Evolutionary conservation across 2,888 invertebrate genomes (phyloP).

Genomic region (Callosobruchus maculatus): DNA sequence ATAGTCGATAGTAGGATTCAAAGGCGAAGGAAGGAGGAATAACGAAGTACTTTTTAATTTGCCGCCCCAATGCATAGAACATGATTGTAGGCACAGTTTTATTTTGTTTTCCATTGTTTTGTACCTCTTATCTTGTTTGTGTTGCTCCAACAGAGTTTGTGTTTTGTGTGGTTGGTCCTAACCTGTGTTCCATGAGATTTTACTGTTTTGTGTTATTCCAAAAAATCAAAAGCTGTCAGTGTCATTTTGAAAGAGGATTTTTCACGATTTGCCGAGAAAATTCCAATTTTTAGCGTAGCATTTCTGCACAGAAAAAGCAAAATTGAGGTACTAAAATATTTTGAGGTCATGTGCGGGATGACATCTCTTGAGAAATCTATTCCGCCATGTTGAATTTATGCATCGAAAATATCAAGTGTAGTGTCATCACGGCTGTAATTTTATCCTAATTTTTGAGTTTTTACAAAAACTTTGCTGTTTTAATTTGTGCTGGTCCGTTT

Average conservation of each 20-base stretch:
- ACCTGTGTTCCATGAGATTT: too few species aligned
- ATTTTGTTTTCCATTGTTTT: too few species aligned
- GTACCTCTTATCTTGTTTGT: too few species aligned
- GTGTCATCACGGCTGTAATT: slow-evolving; percentile 32
- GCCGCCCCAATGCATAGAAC: too few species aligned
- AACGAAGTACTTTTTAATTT: too few species aligned
- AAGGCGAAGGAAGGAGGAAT: too few species aligned
- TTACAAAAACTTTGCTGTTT: slow-evolving; percentile 5
- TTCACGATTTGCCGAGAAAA: not conserved
- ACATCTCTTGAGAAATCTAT: slow-evolving; percentile 2
- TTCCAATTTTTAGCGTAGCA: not conserved
- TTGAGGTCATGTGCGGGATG: not conserved
- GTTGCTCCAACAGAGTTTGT: too few species aligned
- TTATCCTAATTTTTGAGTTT: slow-evolving; percentile 11
- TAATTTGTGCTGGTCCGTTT: not conserved
- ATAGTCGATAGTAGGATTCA: too few species aligned
- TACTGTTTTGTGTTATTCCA: not conserved
- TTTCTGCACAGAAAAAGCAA: not conserved
- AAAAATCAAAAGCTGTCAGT: not conserved
- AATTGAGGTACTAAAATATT: not conserved
- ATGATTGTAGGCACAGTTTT: too few species aligned
- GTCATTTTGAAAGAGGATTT: not conserved
- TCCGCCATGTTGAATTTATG: slow-evolving; percentile 36
- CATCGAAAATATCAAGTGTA: slow-evolving; percentile 33
- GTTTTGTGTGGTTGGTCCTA: too few species aligned